A percentile compares a stretch with the other conserved stretches of the same genome.
Evolutionary conservation across 2,113 vertebrate species (phyloP).

Genomic region (Crypturellus undulatus): DNA sequence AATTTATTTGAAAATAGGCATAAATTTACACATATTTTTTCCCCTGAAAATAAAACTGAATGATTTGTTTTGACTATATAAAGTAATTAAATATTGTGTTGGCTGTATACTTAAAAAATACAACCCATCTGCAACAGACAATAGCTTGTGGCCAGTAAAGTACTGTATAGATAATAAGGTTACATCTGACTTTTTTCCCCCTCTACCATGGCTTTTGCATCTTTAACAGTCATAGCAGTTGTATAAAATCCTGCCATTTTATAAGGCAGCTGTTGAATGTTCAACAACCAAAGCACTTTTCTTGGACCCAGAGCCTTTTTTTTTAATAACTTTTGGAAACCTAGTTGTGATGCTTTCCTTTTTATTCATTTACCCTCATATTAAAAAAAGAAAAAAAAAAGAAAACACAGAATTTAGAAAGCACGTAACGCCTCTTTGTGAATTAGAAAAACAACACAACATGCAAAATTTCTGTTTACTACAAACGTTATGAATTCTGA

Average conservation of each 20-base stretch:
- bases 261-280: neutral
- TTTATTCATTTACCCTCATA: neutral
- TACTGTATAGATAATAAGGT: neutral
- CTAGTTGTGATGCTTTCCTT: neutral
- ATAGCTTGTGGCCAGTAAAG: neutral
- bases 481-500: neutral
- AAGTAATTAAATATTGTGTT: neutral
- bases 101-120: neutral
- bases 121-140: neutral
- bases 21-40: neutral
- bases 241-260: neutral
- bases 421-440: rapidly evolving
- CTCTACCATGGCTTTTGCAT: neutral
- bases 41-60: neutral
- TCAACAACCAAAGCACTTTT: no score
- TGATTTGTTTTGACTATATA: neutral
- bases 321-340: neutral
- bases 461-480: neutral
- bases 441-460: neutral
- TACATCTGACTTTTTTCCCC: neutral
- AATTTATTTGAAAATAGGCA: neutral
- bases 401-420: neutral
- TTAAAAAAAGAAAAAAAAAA: neutral
- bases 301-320: neutral
- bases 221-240: neutral